Percentiles rank a stretch among this genome's conserved stretches.
Conservation (phyloP, 2,797 vertebrate species). For the Oophaga sylvatica region DNA sequence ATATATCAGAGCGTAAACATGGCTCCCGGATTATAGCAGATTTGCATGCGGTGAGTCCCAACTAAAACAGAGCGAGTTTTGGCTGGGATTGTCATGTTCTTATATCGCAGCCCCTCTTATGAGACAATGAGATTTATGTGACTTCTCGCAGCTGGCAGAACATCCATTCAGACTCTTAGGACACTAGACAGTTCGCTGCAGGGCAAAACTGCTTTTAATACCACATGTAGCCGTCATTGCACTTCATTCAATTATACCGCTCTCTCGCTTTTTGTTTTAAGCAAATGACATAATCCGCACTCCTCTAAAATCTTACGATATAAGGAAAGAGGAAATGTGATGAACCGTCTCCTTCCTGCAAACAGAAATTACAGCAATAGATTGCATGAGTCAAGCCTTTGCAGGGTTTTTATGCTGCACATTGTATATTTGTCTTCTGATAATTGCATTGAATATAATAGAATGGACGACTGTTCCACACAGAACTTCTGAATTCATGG, state of each 20-base stretch:
- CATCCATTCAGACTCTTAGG: constrained; percentile 29
- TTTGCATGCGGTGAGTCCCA: not conserved
- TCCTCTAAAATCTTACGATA: not conserved
- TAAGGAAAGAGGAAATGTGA: not conserved
- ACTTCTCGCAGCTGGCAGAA: constrained; percentile 37
- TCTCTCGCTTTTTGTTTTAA: constrained; percentile 36
- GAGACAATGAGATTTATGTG: constrained; percentile 47
- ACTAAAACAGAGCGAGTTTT: not conserved
- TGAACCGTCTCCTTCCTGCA: constrained; percentile 22
- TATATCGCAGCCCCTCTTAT: not conserved
- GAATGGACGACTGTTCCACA: too few relatives aligned
- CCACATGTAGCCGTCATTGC: constrained; percentile 16
- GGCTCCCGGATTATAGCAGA: not conserved
- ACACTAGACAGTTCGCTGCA: constrained; percentile 30
- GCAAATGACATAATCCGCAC: constrained; percentile 20
- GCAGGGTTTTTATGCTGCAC: not conserved
- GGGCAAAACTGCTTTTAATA: constrained; percentile 54
- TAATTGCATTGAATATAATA: not conserved
- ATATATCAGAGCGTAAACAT: not conserved
- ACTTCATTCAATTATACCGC: constrained; percentile 46
- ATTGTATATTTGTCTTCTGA: not conserved
- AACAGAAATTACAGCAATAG: not conserved
- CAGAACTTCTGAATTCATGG: too few relatives aligned
- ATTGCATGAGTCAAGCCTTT: too few relatives aligned
- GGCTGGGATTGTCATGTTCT: constrained; percentile 4